Evolutionary conservation across 2,797 vertebrate genomes (phyloP), one percentile per base, ranked within the genome.

Genomic region (Enoplosus armatus): DNA sequence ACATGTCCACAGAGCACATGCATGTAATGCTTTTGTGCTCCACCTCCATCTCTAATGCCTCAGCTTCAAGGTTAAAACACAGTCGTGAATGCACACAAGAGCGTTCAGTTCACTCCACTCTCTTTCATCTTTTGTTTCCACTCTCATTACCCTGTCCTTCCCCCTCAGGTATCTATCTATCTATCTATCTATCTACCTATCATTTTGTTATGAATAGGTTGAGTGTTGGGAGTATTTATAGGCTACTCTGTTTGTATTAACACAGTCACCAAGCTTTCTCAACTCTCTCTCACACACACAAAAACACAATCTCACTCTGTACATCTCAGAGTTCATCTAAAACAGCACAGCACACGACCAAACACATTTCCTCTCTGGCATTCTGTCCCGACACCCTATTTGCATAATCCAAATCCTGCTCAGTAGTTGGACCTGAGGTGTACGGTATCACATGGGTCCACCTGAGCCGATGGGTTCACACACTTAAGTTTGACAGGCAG

Each of bases 351-450:
- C 76, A 62, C 70, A 43, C 45, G 58, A 47, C 58, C 83, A 85
- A 75, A 71, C 79, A 84, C 67, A 66, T 72, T 71, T 67, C 65
- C 76, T 83, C 74, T 58, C 64, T 39, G 8, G 24, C 72, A 33
- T 61, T 86, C 22, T 12, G n/a, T 70, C 75, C 70, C 11, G 33
- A 65, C 75, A 72, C 64, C 29, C 61, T 27, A 85, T 90, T 90
- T 88, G 84, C 85, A 90, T 91, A 93, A 93, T 92, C 88, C 83
- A 91, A 83, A 92, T 89, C 84, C 84, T 73, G 71, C 74, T 84
- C 73, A 80, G 50, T 48, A 64, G 85, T 70, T 84, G 77, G 75
- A 77, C 82, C 74, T 67, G 26, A 71, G 59, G 68, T 66, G 58
- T 24, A n/a, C n/a, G n/a, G n/a, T n/a, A 58, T 90, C 85, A 89